Conservation (phyloP, 2,888 invertebrate genomes). For the Erebia epiphron region DNA sequence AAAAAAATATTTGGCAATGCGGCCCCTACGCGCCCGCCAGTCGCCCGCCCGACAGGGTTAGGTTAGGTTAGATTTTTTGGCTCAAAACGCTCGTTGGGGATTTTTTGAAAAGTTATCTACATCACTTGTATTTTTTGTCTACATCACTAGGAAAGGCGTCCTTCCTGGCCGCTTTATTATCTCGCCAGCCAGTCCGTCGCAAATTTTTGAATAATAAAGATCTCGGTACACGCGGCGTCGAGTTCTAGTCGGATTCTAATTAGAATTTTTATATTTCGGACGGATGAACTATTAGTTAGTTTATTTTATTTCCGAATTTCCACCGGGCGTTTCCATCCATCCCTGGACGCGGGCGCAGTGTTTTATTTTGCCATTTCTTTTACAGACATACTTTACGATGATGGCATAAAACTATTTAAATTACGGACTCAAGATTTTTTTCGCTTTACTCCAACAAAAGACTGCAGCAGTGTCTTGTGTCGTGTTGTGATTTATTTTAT, state of each 20-base stretch:
- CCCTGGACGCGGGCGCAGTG: conserved; percentile 59
- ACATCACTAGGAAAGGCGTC: conserved; percentile 66
- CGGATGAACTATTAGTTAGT: conserved; percentile 47
- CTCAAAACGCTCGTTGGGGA: conserved; percentile 80
- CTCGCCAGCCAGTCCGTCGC: conserved; percentile 63
- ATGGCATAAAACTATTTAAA: conserved; percentile 61
- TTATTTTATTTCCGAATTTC: conserved; percentile 46
- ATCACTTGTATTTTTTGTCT: conserved; percentile 66
- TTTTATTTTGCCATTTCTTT: conserved; percentile 52
- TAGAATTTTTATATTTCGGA: conserved; percentile 51
- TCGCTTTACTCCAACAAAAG: conserved; percentile 53
- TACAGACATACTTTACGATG: conserved; percentile 59
- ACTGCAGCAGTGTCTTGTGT: conserved; percentile 77
- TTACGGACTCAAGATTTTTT: conserved; percentile 62
- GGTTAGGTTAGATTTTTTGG: conserved; percentile 84
- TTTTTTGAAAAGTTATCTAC: conserved; percentile 74
- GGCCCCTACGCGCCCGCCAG: conserved; percentile 82
- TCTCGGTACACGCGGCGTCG: conserved; percentile 57
- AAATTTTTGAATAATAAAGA: conserved; percentile 71
- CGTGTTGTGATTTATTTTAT: conserved; percentile 74
- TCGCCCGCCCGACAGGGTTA: conserved; percentile 82
- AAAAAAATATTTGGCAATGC: conserved; percentile 84
- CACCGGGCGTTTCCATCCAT: conserved; percentile 64
- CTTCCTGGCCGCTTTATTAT: conserved; percentile 64
- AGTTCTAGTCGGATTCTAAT: conserved; percentile 64